Conservation (phyloP, 1,140 invertebrate genomes). For the Doryteuthis pealeii region DNA sequence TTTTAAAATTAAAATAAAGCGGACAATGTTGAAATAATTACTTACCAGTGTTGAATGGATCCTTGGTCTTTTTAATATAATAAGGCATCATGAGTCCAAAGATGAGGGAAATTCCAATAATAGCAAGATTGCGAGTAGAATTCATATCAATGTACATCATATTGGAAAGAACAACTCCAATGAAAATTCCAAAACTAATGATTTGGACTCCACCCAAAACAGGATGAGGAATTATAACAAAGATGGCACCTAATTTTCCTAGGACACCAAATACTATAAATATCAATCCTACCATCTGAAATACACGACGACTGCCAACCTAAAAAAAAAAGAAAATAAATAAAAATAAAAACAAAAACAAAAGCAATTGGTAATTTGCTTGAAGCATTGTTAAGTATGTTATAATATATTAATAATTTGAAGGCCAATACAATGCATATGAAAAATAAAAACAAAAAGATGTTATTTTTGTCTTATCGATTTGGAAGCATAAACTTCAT, state of each 20-base stretch:
- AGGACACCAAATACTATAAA: constrained; percentile 71
- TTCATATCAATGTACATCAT: constrained; percentile 58
- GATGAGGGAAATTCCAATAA: constrained; percentile 86
- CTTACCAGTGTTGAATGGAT: constrained; percentile 70
- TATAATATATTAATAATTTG: too few relatives aligned
- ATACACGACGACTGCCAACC: constrained; percentile 81
- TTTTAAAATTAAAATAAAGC: too few relatives aligned
- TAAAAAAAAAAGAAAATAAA: constrained; percentile 47
- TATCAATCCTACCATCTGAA: constrained; percentile 75
- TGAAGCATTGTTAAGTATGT: too few relatives aligned
- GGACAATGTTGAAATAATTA: background rate
- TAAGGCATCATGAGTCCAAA: constrained; percentile 77
- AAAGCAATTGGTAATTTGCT: too few relatives aligned
- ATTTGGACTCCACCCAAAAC: constrained; percentile 84
- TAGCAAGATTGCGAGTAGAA: constrained; percentile 78
- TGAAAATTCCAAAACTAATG: constrained; percentile 74
- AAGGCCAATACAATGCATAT: too few relatives aligned
- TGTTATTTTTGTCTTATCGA: too few relatives aligned
- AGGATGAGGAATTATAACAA: constrained; percentile 83
- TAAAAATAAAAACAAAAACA: background rate
- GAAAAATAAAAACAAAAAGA: too few relatives aligned
- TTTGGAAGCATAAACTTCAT: too few relatives aligned
- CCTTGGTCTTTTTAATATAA: constrained; percentile 67
- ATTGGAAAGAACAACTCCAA: constrained; percentile 42
- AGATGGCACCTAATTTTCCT: constrained; percentile 77